phyloP scores from a whole-genome alignment of 2,797 vertebrate species.

The Poecilia wingei region DNA sequence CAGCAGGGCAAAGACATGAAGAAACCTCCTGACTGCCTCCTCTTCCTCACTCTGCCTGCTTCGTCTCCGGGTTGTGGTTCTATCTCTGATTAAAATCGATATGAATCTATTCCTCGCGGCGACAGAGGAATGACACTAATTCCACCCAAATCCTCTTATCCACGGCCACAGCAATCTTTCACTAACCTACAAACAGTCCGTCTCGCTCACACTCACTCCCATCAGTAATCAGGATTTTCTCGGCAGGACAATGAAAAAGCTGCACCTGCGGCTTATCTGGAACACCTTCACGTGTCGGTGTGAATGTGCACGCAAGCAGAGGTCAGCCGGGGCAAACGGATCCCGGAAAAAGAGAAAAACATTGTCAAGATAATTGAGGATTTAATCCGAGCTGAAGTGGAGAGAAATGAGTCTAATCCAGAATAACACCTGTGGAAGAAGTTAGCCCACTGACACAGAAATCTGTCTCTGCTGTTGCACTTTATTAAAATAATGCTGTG shows the following conservation, averaged over 20 bases:
- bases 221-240: conserved; percentile 75
- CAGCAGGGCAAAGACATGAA: not conserved
- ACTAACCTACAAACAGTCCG: conserved; percentile 79
- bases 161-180: conserved; percentile 78
- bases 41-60: conserved; percentile 22
- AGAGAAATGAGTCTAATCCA: conserved; percentile 37
- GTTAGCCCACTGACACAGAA: conserved; percentile 5
- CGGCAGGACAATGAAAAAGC: conserved; percentile 59
- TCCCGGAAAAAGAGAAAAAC: conserved; percentile 25
- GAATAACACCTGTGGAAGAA: conserved; percentile 16
- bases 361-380: conserved; percentile 10
- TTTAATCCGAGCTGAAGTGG: conserved; percentile 36
- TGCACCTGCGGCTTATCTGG: conserved; percentile 52
- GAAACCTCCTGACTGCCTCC: not conserved
- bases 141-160: conserved; percentile 86
- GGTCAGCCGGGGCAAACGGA: not conserved
- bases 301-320: conserved; percentile 7
- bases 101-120: conserved; percentile 78
- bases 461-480: not conserved
- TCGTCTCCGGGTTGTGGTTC: conserved; percentile 43
- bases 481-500: not conserved
- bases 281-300: conserved; percentile 43
- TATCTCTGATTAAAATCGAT: conserved; percentile 82
- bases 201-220: conserved; percentile 17
- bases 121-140: conserved; percentile 85